Evolutionary conservation across 1,140 invertebrate species (phyloP).

Genomic region (Zaprionus kolodkinae): DNA sequence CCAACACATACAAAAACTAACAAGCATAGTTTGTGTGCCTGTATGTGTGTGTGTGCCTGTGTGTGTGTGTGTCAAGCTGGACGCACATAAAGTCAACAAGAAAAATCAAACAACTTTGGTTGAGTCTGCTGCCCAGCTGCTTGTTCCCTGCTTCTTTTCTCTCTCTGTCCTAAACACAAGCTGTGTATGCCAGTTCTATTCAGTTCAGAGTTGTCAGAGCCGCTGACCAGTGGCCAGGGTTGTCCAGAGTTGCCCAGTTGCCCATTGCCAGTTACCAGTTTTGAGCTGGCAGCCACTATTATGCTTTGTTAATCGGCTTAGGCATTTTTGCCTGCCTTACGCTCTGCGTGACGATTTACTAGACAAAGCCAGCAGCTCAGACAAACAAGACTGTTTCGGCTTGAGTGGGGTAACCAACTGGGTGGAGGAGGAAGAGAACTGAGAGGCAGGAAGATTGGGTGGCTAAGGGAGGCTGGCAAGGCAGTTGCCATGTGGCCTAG

Average conservation of each 20-base stretch:
- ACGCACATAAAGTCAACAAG: constrained; percentile 64
- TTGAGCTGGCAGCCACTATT: constrained; percentile 49
- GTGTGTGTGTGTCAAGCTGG: constrained; percentile 39
- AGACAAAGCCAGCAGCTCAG: constrained; percentile 65
- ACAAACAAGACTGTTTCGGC: constrained; percentile 54
- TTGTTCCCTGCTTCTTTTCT: constrained; percentile 6
- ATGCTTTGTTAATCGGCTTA: constrained; percentile 81
- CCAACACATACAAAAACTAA: constrained; percentile 27
- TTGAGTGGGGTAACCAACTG: constrained; percentile 5
- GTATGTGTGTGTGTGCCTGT: constrained; percentile 33
- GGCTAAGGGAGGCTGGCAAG: background rate
- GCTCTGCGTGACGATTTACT: constrained; percentile 41
- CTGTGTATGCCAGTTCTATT: constrained; percentile 4
- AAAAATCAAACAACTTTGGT: constrained; percentile 78
- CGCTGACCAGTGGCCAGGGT: constrained; percentile 14
- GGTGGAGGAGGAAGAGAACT: background rate
- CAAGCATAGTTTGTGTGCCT: constrained; percentile 23
- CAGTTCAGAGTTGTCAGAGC: constrained; percentile 45
- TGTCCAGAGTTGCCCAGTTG: constrained; percentile 10
- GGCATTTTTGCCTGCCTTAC: constrained; percentile 60
- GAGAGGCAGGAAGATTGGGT: background rate
- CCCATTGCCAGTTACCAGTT: constrained; percentile 19
- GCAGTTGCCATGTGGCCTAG: constrained; percentile 46
- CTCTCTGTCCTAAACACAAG: constrained; percentile 12
- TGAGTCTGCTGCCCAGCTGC: constrained; percentile 38